Evolutionary conservation across 2,888 invertebrate species (phyloP), one percentile per base, ranked within the genome.

Genomic region (Creontiades dilutus): DNA sequence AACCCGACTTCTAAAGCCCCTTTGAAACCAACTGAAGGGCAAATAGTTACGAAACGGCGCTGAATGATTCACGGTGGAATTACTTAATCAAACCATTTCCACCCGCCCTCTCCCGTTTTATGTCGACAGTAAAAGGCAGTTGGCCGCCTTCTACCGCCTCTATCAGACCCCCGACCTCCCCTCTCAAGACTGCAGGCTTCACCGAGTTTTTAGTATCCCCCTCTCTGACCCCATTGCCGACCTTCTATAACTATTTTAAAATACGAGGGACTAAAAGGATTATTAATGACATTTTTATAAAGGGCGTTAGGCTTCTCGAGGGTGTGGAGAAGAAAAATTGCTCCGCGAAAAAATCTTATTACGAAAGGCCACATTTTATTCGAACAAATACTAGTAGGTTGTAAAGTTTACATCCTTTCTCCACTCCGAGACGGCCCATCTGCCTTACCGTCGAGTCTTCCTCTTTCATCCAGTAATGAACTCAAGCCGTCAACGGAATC

Each of bases 71-170:
- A 85, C 48, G 27, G 27, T n/a, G 85, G 27, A 57, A 85, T 85
- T 85, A 85, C 85, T 85, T 57, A 85, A 85, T 85, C 85, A 85
- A 52, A 85, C 85, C 85, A 55, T 85, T 85, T 61, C 85, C 61
- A 19, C 61, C 23, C 13, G n/a, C 19, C 61, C 61, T 61, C 61
- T 61, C 11, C 61, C 13, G 12, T 78, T 78, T 78, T 78, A 78
- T 78, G 46, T 28, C 16, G 78, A 46, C 78, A 28, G 78, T 28
- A 78, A 28, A 78, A 78, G 37, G 78, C 37, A 78, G 37, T 78
- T 78, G 28, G 12, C 13, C 37, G 61, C 61, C 61, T 19, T 19
- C 61, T 61, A n/a, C n/a, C 3, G 61, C 3, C n/a, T n/a, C 61
- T 61, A 61, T 61, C 61, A 61, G 61, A 61, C 61, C n/a, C 19